These are phyloP conservation scores for Gymnoscopelus braueri DNA, from an alignment of 2,797 vertebrate species.

Conservation along the genomic window DNA sequence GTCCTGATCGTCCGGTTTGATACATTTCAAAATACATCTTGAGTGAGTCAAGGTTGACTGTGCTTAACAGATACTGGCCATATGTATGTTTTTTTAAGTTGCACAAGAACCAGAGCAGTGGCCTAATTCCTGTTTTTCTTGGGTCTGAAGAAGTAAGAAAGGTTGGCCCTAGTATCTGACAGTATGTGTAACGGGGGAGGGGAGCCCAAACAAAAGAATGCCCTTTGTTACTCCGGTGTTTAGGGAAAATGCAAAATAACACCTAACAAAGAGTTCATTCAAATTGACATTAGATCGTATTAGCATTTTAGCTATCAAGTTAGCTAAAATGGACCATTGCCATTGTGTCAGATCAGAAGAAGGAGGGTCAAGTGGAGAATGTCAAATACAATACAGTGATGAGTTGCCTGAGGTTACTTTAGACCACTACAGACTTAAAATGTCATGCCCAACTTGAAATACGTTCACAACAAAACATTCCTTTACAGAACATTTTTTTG, in stretches of 20 bases:
- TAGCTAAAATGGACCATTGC: slow-evolving; percentile 3
- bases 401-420: no score
- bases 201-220: slow-evolving; percentile 62
- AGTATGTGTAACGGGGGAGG: slow-evolving; percentile 53
- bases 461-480: no score
- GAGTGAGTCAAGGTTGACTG: no score
- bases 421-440: no score
- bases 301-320: slow-evolving; percentile 42
- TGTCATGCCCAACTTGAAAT: no score
- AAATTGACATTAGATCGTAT: slow-evolving; percentile 45
- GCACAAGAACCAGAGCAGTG: slow-evolving; percentile 15
- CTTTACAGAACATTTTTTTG: no score
- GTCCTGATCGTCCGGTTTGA: background rate
- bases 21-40: no score
- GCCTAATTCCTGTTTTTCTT: slow-evolving; percentile 55
- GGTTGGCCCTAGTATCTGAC: slow-evolving; percentile 48
- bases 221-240: slow-evolving; percentile 73
- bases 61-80: no score
- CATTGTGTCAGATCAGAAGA: background rate
- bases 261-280: slow-evolving; percentile 35
- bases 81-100: background rate
- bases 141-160: slow-evolving; percentile 43
- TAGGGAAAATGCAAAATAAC: slow-evolving; percentile 65
- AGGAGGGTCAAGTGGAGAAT: slow-evolving; percentile 15
- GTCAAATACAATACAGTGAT: background rate